Base-by-base conservation (phyloP, 2,888 invertebrate species). In the Lepidochitona cinerea region DNA sequence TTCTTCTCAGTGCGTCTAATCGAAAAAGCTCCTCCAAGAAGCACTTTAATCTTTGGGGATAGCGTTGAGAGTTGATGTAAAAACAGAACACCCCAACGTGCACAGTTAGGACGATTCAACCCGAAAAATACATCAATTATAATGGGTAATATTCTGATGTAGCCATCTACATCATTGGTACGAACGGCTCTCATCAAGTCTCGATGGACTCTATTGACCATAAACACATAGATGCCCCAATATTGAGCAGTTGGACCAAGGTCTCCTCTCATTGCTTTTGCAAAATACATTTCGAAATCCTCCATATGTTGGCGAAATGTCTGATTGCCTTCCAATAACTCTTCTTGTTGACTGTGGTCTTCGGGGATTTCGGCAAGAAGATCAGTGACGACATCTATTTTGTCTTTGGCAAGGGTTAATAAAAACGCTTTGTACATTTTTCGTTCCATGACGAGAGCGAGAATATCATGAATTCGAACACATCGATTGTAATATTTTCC, bases 191-290 rank as follows among this genome's bases (percentile, higher is more conserved):
- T 7, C 52, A 32, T 23, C 53, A 73, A 32, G 18, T 73, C 23
- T 49, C 53, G 37, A 36, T 73, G 54, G 12, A 73, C 37, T 29
- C 70, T 71, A 64, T 73, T 73, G 29, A 73, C 53, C 70, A 73
- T 32, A 64, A 4, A 72, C n/a, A 72, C 36, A 37, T 70, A 73
- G 29, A 52, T 73, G 37, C 59, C 14, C 54, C 71, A 73, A 53
- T 59, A 73, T 53, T 41, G 29, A 52, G 73, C 70, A 36, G 73
- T 73, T 52, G 70, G 37, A 37, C 68, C 68, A 23, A 68, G 9
- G 4, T 33, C 4, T 33, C 68, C 68, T 23, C 29, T 29, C 37
- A 68, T 68, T 9, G 18, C 9, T 18, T 18, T 41, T 41, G 41
- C 18, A 41, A 41, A 18, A 12, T 18, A 41, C 41, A 12, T 41